Base-by-base conservation (phyloP, 2,888 invertebrate species). In the Rotaria sp. region DNA sequence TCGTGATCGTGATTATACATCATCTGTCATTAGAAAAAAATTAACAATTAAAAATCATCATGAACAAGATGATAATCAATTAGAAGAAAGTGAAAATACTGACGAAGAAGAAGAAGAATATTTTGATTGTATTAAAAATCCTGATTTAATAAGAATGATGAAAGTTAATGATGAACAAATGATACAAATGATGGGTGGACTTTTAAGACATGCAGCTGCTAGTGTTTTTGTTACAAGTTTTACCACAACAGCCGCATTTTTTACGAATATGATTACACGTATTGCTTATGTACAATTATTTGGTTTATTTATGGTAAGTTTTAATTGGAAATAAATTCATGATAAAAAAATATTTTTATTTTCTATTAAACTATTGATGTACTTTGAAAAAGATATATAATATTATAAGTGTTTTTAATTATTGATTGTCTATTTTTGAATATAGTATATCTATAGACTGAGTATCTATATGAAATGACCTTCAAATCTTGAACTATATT, bases 191-290 rank as follows among this genome's bases (percentile, higher is more conserved):
- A 89, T 91, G 45, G 89, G 89, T 86, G 94, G 94, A 89, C 95
- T 96, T 13, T 93, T 97, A 90, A 93, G 93, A 88, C 96, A 97
- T 92, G 95, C 97, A 26, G 93, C 95, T 85, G 92, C 94, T 57
- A 95, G 97, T 30, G 96, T 98, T 94, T 94, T 96, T 90, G 95
- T 97, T 13, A 97, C 97, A 5, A 95, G 96, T 50, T 91, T 96
- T 87, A 98, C 97, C 10, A 98, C 98, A 48, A 94, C 96, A 21
- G 95, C 95, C 85, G 97, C 98, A 87, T 97, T 98, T 92, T 95
- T 94, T 90, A 94, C 96, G 52, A 96, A 96, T 26, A 94, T 94
- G 90, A 94, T 95, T 87, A 96, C 96, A 90, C 94, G 95, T 88
- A 96, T 98, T 89, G 96, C 96, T 84, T 96, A 97, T 87, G 94